These are phyloP conservation scores for Caenorhabditis remanei DNA, from an alignment of 1,140 invertebrate genomes.

Conservation along the genomic window DNA sequence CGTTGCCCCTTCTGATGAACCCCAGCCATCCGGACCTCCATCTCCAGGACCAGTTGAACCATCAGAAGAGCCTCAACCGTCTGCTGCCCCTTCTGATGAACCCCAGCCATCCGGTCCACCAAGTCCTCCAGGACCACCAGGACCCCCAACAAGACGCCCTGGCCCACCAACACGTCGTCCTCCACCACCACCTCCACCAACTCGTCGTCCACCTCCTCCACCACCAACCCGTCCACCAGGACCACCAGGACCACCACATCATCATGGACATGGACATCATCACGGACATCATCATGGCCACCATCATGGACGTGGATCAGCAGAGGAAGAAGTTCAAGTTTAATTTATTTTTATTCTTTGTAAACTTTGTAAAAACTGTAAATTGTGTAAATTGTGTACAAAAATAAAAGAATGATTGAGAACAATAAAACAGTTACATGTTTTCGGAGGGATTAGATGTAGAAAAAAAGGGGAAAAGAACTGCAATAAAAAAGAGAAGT, in stretches of 20 bases:
- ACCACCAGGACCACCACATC: neutral
- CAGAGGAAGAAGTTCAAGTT: neutral
- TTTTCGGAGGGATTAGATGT: too few species aligned
- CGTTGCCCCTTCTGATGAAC: neutral
- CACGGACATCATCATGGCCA: neutral
- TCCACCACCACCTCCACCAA: constrained; percentile 2
- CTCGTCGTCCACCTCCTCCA: neutral
- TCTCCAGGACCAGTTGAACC: neutral
- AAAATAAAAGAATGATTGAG: too few species aligned
- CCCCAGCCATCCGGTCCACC: neutral
- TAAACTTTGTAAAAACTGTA: neutral
- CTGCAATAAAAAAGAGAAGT: too few species aligned
- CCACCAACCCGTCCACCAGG: constrained; percentile 24
- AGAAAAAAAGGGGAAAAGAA: too few species aligned
- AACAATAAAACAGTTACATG: too few species aligned
- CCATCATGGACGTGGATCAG: neutral
- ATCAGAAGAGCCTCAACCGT: neutral
- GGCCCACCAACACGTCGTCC: constrained; percentile 7
- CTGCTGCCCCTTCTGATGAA: neutral
- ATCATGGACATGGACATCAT: neutral
- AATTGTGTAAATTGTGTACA: too few species aligned
- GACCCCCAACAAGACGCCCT: neutral
- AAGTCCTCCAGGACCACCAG: constrained; percentile 5
- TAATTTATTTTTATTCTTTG: neutral
- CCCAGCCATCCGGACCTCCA: neutral